Base-by-base conservation (phyloP, 2,113 vertebrate genomes). In the Mesitornis unicolor region DNA sequence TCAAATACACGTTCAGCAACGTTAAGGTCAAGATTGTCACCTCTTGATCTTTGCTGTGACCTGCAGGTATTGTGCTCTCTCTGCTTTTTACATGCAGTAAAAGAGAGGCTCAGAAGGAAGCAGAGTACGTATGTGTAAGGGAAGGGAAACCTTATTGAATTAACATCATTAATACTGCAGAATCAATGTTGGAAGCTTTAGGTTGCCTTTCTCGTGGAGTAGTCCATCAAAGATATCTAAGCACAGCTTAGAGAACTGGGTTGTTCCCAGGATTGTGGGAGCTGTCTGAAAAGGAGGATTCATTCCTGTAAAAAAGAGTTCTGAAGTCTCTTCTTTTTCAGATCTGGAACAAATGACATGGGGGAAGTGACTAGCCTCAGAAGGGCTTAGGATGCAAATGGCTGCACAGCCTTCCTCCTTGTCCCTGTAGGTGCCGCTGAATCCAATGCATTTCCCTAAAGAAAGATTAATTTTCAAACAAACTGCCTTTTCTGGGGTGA, bases 101-200 rank as follows among this genome's bases (percentile, higher is more conserved):
- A 70, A 61, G 13, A 73, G 35, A 80, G 40, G 20, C 45, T 71
- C 17, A 38, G 76, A 54, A 73, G 69, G 59, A 59, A 92, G 53
- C 48, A 61, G 47, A 56, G 28, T 22, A n/a, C 6, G 1, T 13
- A 26, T 0, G 0, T 29, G 29, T 20, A 43, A 31, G 31, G 74
- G 26, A 59, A 50, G 24, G 35, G 33, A 54, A 16, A 24, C 43
- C 50, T 45, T 14, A 43, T 10, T 15, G 38, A 77, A 71, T 22
- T 20, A 64, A 28, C 12, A 24, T 42, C 70, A 47, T 86, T 60
- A 57, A 47, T 85, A 65, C 69, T 93, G 65, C 45, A 78, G 45
- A 69, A 21, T 36, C 35, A 16, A 8, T 59, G 29, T 48, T 28
- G 54, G 84, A 85, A 94, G 54, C 22, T 85, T 69, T 45, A n/a